Conservation (phyloP, 2,113 vertebrate species). For the Labeo catla region DNA sequence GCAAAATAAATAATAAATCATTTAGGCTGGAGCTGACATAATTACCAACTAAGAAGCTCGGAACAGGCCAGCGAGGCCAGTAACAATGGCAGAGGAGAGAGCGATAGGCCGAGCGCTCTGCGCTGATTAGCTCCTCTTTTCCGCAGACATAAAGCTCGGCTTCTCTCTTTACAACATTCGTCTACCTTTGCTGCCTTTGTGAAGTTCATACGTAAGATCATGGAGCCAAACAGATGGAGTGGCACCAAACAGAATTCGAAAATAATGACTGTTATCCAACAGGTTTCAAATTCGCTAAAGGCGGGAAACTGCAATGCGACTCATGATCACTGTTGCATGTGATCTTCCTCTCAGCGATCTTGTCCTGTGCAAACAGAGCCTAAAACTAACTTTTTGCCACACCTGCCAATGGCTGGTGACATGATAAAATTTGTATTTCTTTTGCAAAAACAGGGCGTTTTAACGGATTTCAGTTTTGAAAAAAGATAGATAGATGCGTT, state of each 20-base stretch:
- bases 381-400: too few relatives aligned
- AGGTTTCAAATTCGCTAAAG: not conserved
- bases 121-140: constrained; percentile 54
- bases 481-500: too few relatives aligned
- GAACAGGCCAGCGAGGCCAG: constrained; percentile 63
- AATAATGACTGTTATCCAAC: not conserved
- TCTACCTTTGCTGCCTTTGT: constrained; percentile 26
- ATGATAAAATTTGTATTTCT: too few relatives aligned
- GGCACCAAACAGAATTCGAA: not conserved
- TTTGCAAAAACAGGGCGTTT: too few relatives aligned
- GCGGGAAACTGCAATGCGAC: not conserved
- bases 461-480: too few relatives aligned
- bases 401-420: too few relatives aligned
- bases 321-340: too few relatives aligned
- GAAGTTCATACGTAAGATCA: constrained; percentile 11
- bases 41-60: constrained; percentile 75
- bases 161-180: constrained; percentile 3
- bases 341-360: too few relatives aligned
- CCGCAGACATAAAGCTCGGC: constrained; percentile 13
- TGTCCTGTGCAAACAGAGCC: too few relatives aligned
- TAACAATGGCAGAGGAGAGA: constrained; percentile 60
- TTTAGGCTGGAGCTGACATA: constrained; percentile 77
- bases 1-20: constrained; percentile 81
- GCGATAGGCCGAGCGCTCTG: constrained; percentile 46
- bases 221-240: too few relatives aligned